Evolutionary conservation across 2,888 invertebrate species (phyloP).

Genomic region (Eristalis arbustorum): DNA sequence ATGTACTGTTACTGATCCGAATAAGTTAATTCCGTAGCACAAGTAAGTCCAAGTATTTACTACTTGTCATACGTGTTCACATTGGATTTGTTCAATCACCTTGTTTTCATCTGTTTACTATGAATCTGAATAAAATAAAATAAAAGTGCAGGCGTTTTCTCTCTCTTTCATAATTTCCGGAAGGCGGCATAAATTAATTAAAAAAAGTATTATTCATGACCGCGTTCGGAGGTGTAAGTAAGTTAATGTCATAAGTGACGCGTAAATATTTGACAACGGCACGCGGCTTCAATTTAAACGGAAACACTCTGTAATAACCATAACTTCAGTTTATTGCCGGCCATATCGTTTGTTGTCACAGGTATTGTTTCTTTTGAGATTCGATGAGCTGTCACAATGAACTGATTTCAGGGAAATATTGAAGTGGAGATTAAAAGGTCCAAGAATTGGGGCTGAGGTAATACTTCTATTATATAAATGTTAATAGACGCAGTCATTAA

Average conservation of each 20-base stretch:
- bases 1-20: background rate
- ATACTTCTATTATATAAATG: background rate
- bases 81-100: background rate
- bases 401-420: background rate
- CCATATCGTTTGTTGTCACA: background rate
- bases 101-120: background rate
- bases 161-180: background rate
- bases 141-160: background rate
- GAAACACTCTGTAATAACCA: background rate
- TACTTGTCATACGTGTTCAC: background rate
- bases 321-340: background rate
- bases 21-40: background rate
- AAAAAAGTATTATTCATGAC: background rate
- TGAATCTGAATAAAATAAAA: background rate
- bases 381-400: background rate
- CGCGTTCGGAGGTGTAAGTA: background rate
- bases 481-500: too few species aligned
- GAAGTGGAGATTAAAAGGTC: background rate
- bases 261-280: slow-evolving; percentile 17
- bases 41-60: too few species aligned
- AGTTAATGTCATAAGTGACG: slow-evolving; percentile 1
- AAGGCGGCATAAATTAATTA: background rate
- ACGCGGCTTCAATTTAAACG: slow-evolving; percentile 19
- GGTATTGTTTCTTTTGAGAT: background rate
- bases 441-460: background rate